These are phyloP conservation scores for Fulmarus glacialis DNA, from an alignment of 2,113 vertebrate genomes.

Conservation along the genomic window DNA sequence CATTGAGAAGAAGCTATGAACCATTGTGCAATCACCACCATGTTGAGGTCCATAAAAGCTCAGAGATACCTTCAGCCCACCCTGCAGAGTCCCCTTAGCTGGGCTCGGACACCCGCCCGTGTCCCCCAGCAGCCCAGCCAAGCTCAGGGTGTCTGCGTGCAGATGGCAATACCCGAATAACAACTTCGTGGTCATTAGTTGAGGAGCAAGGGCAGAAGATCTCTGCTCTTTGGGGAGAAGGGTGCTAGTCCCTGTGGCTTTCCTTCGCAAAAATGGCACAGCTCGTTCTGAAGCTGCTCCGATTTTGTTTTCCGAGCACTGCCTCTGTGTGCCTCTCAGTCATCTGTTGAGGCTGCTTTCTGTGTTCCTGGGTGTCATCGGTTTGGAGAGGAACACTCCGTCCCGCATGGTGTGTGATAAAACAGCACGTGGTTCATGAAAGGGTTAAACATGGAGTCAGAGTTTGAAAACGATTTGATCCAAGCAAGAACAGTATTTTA, in stretches of 20 bases:
- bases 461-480: background rate
- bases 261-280: background rate
- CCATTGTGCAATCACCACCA: background rate
- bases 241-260: rapidly evolving
- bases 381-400: background rate
- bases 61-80: background rate
- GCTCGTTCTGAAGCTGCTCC: background rate
- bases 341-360: background rate
- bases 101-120: background rate
- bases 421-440: background rate
- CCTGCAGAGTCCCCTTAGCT: background rate
- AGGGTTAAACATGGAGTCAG: background rate
- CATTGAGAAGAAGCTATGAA: background rate
- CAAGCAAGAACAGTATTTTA: constrained; percentile 16
- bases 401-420: rapidly evolving
- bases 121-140: background rate
- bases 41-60: rapidly evolving
- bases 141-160: background rate
- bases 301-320: background rate
- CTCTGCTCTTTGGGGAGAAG: background rate
- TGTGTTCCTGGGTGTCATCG: background rate
- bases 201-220: background rate
- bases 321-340: background rate
- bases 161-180: background rate
- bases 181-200: background rate